These are phyloP conservation scores for Wiebesia pumilae DNA, from an alignment of 1,140 invertebrate genomes.

Conservation along the genomic window DNA sequence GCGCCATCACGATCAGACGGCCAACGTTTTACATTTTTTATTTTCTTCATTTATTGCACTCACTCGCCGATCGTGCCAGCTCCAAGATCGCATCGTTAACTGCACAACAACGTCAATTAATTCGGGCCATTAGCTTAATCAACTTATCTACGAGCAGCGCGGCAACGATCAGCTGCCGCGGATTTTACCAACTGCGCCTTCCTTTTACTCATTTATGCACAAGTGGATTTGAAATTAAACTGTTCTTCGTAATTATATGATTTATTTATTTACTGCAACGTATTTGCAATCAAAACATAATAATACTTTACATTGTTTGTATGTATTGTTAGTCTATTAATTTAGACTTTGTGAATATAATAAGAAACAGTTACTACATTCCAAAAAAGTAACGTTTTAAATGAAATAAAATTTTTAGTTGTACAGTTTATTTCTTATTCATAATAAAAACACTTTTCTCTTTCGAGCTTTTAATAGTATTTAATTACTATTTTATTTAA, in stretches of 20 bases:
- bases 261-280: not conserved
- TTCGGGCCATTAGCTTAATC: slow-evolving; percentile 43
- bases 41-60: not conserved
- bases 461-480: no score
- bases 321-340: not conserved
- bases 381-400: no score
- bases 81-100: slow-evolving; percentile 12
- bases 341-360: no score
- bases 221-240: not conserved
- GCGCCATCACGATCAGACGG: slow-evolving; percentile 29
- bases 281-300: not conserved
- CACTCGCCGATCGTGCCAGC: slow-evolving; percentile 12
- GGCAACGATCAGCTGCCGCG: not conserved
- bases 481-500: no score
- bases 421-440: no score
- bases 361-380: no score
- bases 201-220: not conserved
- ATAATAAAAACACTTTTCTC: no score
- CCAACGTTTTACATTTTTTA: slow-evolving; percentile 7
- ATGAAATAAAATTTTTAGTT: no score
- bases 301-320: not conserved
- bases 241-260: not conserved
- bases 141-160: slow-evolving; percentile 28
- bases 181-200: slow-evolving; percentile 32
- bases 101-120: slow-evolving; percentile 41